phyloP scores from a whole-genome alignment of 2,113 vertebrate species.

The Panthera tigris region DNA sequence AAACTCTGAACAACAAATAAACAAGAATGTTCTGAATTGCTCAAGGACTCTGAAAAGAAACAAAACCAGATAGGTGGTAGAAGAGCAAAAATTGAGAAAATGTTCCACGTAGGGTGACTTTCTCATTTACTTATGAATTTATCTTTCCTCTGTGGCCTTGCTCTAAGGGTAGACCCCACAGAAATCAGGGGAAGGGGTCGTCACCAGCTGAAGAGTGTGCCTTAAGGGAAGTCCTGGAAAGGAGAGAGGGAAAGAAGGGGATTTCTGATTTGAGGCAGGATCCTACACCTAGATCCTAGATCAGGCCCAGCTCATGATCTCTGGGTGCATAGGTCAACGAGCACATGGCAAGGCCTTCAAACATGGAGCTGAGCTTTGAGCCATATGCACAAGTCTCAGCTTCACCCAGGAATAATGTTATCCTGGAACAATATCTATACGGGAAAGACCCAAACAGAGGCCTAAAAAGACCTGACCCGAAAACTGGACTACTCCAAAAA shows the following conservation, averaged over 20 bases:
- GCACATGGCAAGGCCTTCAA: background rate
- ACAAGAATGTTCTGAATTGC: background rate
- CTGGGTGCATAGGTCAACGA: background rate
- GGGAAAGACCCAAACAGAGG: background rate
- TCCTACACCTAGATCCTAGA: no score
- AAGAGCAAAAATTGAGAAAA: background rate
- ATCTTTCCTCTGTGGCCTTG: background rate
- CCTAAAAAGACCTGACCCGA: background rate
- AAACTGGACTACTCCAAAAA: background rate
- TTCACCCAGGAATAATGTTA: background rate
- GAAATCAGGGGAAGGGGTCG: background rate
- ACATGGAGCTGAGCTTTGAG: background rate
- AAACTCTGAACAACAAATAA: background rate
- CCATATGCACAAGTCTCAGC: background rate
- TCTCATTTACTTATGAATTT: background rate
- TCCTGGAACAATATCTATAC: background rate
- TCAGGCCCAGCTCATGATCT: background rate
- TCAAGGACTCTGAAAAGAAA: background rate
- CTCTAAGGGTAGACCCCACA: background rate
- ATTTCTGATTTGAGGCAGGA: background rate
- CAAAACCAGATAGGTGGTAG: background rate
- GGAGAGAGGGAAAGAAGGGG: background rate
- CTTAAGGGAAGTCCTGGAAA: background rate
- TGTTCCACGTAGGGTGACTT: background rate
- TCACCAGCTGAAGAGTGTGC: background rate